Conservation (phyloP, 2,888 invertebrate species). For the Drosophila flavopinicola region DNA sequence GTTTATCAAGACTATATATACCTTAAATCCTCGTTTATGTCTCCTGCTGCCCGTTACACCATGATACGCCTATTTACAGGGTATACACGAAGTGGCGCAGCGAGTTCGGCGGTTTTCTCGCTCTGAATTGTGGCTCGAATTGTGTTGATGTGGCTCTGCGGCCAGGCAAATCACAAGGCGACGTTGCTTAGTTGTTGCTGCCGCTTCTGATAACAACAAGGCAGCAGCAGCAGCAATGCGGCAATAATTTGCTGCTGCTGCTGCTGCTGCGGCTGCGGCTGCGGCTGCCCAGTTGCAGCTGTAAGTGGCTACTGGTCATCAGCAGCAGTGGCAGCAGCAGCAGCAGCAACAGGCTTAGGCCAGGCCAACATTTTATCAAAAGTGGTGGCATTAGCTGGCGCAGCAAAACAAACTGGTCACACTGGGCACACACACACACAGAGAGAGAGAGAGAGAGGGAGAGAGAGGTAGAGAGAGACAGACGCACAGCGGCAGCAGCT, state of each 20-base stretch:
- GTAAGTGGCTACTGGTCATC: conserved; percentile 82
- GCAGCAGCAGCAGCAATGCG: conserved; percentile 69
- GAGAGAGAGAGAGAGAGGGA: conserved; percentile 12
- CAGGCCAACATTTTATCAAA: conserved; percentile 77
- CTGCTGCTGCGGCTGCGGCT: conserved; percentile 32
- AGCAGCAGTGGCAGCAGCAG: conserved; percentile 50
- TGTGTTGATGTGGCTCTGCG: conserved; percentile 48
- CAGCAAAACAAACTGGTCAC: conserved; percentile 66
- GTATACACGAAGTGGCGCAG: conserved; percentile 45
- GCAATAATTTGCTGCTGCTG: conserved; percentile 62
- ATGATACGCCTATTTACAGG: neutral
- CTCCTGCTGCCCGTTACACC: too few species aligned
- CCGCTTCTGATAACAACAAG: conserved; percentile 68
- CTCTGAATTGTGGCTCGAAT: conserved; percentile 40
- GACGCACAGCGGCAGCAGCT: conserved; percentile 46
- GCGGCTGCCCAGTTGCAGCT: conserved; percentile 22
- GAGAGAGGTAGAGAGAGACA: conserved; percentile 14
- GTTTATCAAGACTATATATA: neutral
- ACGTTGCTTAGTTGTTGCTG: conserved; percentile 38
- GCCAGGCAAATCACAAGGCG: conserved; percentile 67
- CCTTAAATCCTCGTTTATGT: neutral
- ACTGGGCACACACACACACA: conserved; percentile 41
- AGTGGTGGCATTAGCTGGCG: conserved; percentile 73
- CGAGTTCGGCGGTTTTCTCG: conserved; percentile 20
- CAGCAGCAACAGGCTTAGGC: conserved; percentile 69